phyloP scores from a whole-genome alignment of 2,113 vertebrate genomes.

The Neolamprologus fasciatus region DNA sequence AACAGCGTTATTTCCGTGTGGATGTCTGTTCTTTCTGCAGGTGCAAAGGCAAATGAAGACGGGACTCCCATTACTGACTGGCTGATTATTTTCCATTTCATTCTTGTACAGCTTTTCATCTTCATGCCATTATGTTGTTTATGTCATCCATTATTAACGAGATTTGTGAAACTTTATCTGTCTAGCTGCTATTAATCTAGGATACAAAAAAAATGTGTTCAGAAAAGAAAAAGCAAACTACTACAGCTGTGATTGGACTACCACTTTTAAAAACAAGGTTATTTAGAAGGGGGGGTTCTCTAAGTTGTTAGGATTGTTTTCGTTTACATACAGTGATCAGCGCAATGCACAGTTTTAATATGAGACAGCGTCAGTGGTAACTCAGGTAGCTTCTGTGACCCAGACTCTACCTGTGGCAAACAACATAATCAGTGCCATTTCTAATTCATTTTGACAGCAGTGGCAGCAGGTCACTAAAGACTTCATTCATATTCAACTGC shows the following conservation, averaged over 20 bases:
- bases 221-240: background rate
- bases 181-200: background rate
- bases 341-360: background rate
- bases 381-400: background rate
- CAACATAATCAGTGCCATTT: background rate
- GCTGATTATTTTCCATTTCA: background rate
- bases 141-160: background rate
- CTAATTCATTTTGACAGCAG: conserved; percentile 26
- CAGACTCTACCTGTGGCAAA: background rate
- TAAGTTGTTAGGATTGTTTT: background rate
- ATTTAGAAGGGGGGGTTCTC: background rate
- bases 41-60: background rate
- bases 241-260: background rate
- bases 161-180: background rate
- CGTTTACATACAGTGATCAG: background rate
- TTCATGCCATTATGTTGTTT: background rate
- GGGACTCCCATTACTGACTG: background rate
- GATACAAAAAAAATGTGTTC: background rate
- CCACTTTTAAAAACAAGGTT: background rate
- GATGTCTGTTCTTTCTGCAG: background rate
- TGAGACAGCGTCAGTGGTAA: background rate
- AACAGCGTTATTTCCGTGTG: background rate
- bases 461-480: background rate
- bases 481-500: conserved; percentile 26
- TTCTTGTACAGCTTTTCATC: background rate